phyloP scores from a whole-genome alignment of 35 echinoderm and acorn worm species.

The Hemicentrotus pulcherrimus region DNA sequence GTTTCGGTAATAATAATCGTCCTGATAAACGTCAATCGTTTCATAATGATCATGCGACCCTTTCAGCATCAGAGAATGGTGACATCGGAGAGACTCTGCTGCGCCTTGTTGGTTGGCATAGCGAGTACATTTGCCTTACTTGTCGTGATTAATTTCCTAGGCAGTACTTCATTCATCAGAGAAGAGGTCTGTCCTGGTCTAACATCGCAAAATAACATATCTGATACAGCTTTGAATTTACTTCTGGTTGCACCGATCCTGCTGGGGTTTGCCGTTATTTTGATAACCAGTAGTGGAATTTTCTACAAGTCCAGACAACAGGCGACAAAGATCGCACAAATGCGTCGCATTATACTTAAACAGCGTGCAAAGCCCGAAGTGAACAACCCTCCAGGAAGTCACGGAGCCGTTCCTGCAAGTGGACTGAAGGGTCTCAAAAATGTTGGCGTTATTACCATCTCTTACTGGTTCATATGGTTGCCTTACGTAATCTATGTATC shows the following conservation, averaged over 20 bases:
- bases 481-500: background rate
- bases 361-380: background rate
- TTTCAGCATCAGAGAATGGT: background rate
- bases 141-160: background rate
- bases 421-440: background rate
- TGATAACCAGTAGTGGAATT: constrained; percentile 10
- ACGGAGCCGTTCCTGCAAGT: background rate
- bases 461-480: background rate
- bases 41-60: background rate
- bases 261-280: background rate
- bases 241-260: background rate
- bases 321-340: background rate
- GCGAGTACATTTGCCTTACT: background rate
- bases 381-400: background rate
- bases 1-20: background rate
- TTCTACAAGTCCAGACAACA: background rate
- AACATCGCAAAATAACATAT: background rate
- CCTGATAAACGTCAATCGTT: background rate
- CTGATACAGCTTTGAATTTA: background rate
- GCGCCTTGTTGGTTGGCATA: background rate
- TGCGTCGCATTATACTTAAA: background rate
- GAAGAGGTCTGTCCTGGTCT: background rate
- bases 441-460: background rate
- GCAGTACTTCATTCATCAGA: background rate
- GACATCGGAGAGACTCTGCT: background rate